Base-by-base conservation (phyloP, 2,113 vertebrate species). In the Oreochromis niloticus region DNA sequence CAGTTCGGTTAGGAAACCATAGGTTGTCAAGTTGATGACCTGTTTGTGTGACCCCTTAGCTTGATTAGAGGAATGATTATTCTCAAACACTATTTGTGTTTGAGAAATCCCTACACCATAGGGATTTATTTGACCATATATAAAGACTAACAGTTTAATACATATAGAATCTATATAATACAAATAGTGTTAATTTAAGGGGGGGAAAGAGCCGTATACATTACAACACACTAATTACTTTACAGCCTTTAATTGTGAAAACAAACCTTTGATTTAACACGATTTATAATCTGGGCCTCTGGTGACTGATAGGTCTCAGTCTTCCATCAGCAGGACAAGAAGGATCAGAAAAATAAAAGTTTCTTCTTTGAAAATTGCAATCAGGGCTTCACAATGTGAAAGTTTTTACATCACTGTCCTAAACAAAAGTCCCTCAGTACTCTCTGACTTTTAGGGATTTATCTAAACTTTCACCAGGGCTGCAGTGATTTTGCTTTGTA, bases 401-500 rank as follows among this genome's bases (percentile, higher is more conserved):
- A 39, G 39, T 22, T 86, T 89, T 87, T 85, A 82, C 17, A 87
- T 91, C 80, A 71, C 55, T 12, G 19, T 19, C 16, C 24, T 19
- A 75, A 75, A 30, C 81, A 82, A 82, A 88, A 86, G 46, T 57
- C 41, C 71, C 52, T 39, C 39, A 66, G 11, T 57, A 50, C 63
- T 41, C 39, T 78, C 59, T 50, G 75, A 75, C 81, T 89, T 71
- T 22, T 36, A 81, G 34, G 41, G 41, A 89, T 63, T 79, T 30
- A 52, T 54, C 17, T 14, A 27, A 86, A 48, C 61, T 80, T 59
- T 73, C 63, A 39, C 19, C 22, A 7, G 24, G 22, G 41, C 39
- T 59, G n/a, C 48, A 75, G 59, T 57, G 17, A 75, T 84, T 84
- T 82, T 36, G 41, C 24, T 80, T 54, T 56, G 6, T 46, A 14